These are phyloP conservation scores for Trinectes maculatus DNA, from an alignment of 2,113 vertebrate genomes.

Conservation along the genomic window DNA sequence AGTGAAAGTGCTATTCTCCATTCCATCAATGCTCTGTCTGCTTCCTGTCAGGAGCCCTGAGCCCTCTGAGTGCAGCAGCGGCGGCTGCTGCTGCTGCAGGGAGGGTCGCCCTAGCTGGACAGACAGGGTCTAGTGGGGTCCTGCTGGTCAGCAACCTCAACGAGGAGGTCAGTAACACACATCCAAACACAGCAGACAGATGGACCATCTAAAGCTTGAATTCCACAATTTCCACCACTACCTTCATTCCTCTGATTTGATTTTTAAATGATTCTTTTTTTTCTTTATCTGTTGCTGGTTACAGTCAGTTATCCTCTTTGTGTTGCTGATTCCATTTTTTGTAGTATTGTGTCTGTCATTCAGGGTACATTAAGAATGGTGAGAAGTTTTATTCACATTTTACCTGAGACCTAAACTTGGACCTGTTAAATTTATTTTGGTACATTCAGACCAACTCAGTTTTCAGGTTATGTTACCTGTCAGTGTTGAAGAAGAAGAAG, in stretches of 20 bases:
- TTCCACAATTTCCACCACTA: constrained; percentile 8
- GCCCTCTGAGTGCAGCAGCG: constrained; percentile 92
- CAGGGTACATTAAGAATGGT: not conserved
- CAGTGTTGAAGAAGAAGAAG: not conserved
- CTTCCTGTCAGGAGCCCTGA: constrained; percentile 88
- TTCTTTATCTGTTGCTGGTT: too few relatives aligned
- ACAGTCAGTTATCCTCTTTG: not conserved
- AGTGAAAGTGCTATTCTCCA: constrained; percentile 31
- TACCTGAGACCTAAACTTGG: not conserved
- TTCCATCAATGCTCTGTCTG: constrained; percentile 74
- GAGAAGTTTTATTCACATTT: not conserved
- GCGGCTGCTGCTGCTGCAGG: constrained; percentile 94
- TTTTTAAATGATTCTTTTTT: not conserved
- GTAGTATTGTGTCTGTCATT: constrained; percentile 24
- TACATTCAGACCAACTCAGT: not conserved
- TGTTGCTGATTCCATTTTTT: constrained; percentile 24
- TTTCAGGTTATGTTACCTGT: not conserved
- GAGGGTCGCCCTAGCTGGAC: constrained; percentile 93
- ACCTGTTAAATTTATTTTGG: not conserved
- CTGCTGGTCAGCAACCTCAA: constrained; percentile 99
- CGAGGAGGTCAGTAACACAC: constrained; percentile 91
- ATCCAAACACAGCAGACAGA: constrained; percentile 17
- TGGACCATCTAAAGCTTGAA: constrained; percentile 19
- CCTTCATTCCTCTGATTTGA: constrained; percentile 23
- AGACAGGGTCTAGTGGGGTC: constrained; percentile 89